A percentile compares a stretch with the other conserved stretches of the same genome.
These are phyloP conservation scores for Leptinotarsa juncta DNA, from an alignment of 2,888 invertebrate species.

Conservation along the genomic window DNA sequence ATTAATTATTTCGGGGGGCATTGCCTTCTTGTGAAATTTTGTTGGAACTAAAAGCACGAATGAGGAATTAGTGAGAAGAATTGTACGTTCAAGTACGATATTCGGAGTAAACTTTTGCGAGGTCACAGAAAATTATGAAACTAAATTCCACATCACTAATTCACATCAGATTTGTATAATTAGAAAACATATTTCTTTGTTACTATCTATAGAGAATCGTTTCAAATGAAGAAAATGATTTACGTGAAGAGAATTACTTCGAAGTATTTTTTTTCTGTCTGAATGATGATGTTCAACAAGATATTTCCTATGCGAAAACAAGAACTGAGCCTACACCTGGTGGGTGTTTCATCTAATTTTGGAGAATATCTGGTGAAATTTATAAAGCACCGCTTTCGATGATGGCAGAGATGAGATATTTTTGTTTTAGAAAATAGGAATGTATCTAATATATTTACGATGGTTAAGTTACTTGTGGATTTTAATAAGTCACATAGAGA, in stretches of 20 bases:
- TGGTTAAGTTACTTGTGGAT: not conserved
- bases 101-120: no score
- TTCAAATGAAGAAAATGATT: not conserved
- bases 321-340: not conserved
- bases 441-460: not conserved
- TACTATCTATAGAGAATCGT: not conserved
- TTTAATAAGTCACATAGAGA: no score
- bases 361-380: slow-evolving; percentile 7
- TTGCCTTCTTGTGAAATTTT: no score
- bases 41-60: no score
- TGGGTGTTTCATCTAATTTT: slow-evolving; percentile 13
- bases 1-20: no score
- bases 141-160: not conserved
- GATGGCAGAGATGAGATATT: not conserved
- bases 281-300: slow-evolving; percentile 14
- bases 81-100: no score
- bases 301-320: slow-evolving; percentile 4
- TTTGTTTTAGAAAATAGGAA: not conserved
- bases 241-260: not conserved
- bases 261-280: not conserved
- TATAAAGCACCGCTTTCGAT: not conserved
- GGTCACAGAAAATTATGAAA: not conserved
- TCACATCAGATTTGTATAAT: not conserved
- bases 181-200: not conserved
- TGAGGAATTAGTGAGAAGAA: no score